Conservation (phyloP, 2,113 vertebrate species). For the Melozone crissalis region DNA sequence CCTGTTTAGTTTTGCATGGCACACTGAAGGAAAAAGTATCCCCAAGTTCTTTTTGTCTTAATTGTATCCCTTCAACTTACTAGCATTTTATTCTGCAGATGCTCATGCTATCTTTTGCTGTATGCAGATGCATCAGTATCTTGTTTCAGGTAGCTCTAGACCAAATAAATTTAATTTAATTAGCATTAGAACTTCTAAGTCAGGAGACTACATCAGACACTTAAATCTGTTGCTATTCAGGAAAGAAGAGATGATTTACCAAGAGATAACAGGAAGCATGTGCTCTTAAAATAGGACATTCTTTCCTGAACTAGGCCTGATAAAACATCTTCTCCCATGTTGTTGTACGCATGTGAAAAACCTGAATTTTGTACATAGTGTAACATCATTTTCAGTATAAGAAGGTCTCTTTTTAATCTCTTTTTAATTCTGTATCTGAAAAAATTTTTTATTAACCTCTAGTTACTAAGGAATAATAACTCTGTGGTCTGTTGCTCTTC, state of each 20-base stretch:
- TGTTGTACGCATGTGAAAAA: background rate
- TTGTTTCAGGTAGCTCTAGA: background rate
- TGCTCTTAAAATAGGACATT: background rate
- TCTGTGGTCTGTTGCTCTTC: background rate
- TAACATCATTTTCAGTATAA: background rate
- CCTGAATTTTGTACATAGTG: background rate
- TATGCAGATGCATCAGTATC: background rate
- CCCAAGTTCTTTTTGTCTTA: background rate
- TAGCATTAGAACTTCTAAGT: background rate
- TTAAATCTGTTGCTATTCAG: background rate
- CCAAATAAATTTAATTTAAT: background rate
- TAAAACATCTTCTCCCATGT: background rate
- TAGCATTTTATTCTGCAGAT: background rate
- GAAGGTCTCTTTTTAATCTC: slow-evolving; percentile 4
- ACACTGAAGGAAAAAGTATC: background rate
- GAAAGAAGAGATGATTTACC: background rate
- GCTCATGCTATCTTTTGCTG: background rate
- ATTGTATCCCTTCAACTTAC: background rate
- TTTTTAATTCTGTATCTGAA: background rate
- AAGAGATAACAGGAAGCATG: background rate
- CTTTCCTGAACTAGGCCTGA: background rate
- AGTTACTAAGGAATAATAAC: slow-evolving; percentile 6
- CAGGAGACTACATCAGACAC: background rate
- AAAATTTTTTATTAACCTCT: slow-evolving; percentile 30
- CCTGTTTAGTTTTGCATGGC: background rate